phyloP scores from a whole-genome alignment of 1,140 invertebrate genomes.

The Amphibalanus amphitrite region DNA sequence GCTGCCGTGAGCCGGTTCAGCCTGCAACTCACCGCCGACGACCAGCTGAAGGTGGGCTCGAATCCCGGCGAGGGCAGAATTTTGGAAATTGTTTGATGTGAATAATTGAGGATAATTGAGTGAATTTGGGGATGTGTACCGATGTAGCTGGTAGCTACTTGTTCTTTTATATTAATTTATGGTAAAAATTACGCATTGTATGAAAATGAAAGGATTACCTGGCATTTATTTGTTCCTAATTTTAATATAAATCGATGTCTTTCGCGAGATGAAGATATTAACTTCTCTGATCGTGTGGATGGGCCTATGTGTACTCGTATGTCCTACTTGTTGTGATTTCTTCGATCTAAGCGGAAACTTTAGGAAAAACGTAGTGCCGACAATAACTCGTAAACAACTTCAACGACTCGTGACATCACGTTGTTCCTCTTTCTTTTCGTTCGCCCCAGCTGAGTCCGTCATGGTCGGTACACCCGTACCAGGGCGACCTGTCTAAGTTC shows the following conservation, averaged over 20 bases:
- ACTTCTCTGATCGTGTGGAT: neutral
- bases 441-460: neutral
- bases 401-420: neutral
- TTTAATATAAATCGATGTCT: no score
- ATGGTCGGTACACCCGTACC: neutral
- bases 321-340: neutral
- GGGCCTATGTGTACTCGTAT: neutral
- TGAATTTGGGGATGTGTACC: no score
- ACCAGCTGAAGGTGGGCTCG: slow-evolving; percentile 13
- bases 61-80: neutral
- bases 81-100: no score
- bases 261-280: neutral
- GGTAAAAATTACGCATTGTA: no score
- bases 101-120: no score
- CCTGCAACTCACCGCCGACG: slow-evolving; percentile 25
- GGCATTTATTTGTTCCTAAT: no score
- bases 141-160: no score
- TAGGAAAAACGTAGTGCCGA: no score
- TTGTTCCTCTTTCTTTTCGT: neutral
- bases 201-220: no score
- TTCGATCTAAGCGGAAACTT: neutral
- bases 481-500: neutral
- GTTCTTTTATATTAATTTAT: no score
- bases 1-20: slow-evolving; percentile 33
- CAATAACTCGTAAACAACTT: no score